Evolutionary conservation across 2,888 invertebrate genomes (phyloP).

Genomic region (Eupithecia dodoneata): DNA sequence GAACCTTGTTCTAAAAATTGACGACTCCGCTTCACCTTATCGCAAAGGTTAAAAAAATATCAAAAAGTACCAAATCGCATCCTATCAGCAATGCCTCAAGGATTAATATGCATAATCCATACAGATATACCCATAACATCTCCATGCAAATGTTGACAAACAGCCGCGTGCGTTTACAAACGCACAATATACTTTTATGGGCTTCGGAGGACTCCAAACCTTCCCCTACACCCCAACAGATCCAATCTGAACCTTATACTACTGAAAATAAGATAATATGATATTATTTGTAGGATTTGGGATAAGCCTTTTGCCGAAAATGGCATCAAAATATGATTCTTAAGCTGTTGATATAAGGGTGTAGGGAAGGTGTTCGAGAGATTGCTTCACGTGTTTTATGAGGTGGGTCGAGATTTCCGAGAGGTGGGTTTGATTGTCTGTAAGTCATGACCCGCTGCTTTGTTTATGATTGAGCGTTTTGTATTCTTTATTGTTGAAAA

Average conservation of each 20-base stretch:
- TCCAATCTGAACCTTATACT: conserved; percentile 42
- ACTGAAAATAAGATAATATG: conserved; percentile 18
- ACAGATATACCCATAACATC: conserved; percentile 53
- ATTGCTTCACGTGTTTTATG: conserved; percentile 84
- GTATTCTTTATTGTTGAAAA: conserved; percentile 30
- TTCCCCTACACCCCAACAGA: conserved; percentile 43
- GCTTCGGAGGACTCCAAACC: conserved; percentile 73
- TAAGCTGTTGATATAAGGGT: conserved; percentile 41
- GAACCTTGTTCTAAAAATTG: not conserved
- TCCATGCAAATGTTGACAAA: conserved; percentile 83
- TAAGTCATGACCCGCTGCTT: conserved; percentile 49
- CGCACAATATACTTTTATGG: conserved; percentile 83
- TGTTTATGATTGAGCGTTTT: conserved; percentile 40
- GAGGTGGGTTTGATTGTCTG: conserved; percentile 47
- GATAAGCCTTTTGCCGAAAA: conserved; percentile 30
- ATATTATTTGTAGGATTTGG: not conserved
- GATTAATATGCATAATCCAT: conserved; percentile 36
- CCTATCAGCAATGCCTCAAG: conserved; percentile 27
- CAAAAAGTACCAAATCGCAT: conserved; percentile 7
- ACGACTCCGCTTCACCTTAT: not conserved
- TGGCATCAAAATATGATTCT: conserved; percentile 43
- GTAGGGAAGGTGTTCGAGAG: conserved; percentile 51
- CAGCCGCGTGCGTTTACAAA: conserved; percentile 77
- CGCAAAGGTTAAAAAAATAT: conserved; percentile 14
- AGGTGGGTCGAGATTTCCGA: conserved; percentile 76